Evolutionary conservation across 1,140 invertebrate species (phyloP), one percentile per base, ranked within the genome.

Genomic region (Maconellicoccus hirsutus): DNA sequence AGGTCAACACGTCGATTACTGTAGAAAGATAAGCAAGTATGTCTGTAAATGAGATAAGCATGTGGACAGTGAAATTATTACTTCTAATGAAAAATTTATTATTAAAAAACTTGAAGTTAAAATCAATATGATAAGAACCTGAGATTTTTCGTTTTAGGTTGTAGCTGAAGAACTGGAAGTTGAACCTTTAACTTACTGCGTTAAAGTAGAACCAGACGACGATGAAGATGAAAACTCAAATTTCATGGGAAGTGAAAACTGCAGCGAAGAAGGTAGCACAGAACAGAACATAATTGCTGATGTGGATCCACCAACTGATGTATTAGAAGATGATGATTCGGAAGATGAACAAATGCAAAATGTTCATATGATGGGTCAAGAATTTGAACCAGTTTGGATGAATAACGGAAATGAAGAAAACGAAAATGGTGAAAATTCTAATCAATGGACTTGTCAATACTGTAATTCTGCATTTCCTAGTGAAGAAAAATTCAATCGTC

Each of bases 361-460:
- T 59, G 4, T 3, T 4, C 61, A 3, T 6, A 66, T 66, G 61
- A 3, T 66, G 16, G 61, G 25, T 8, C 61, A 66, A 23, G 61
- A 66, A 66, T 66, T 66, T 16, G 61, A 66, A 26, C 61, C 61
- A 23, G 61, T 19, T 25, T 66, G 61, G 61, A 66, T 66, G 61
- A 66, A 66, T 66, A 66, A 66, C 25, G 61, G 61, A 25, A 66
- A 66, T 22, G 61, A 66, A 8, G 61, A 66, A 2, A 66, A 23
- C 16, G 61, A 66, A 66, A 66, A 23, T 16, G 25, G 10, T 12
- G 61, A 66, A 14, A 23, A 23, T 12, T 25, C 21, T 23, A 66
- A 22, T 26, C 61, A 23, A 12, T 66, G 61, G 61, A 66, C 10
- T 23, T 66, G 61, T 25, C 61, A 66, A 66, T 66, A 66, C 21